phyloP scores from a whole-genome alignment of 2,797 vertebrate species.

The Sylvia borin region DNA sequence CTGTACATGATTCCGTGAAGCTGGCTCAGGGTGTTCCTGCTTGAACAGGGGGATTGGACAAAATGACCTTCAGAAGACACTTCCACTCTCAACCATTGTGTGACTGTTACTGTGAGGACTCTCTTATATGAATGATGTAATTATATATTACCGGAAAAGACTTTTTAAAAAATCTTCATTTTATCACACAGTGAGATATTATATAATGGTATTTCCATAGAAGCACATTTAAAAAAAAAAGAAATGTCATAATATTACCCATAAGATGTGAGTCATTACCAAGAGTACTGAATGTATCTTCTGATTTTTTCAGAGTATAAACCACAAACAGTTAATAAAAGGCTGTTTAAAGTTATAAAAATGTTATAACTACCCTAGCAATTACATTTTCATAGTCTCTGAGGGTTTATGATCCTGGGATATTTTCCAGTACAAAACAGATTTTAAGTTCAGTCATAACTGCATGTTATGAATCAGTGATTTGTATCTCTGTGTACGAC shows the following conservation, averaged over 20 bases:
- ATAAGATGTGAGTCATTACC: conserved; percentile 2
- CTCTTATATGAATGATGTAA: not conserved
- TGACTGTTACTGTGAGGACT: not conserved
- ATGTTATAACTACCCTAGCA: conserved; percentile 38
- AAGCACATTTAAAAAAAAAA: conserved; percentile 34
- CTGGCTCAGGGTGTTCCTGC: not conserved
- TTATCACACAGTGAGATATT: not conserved
- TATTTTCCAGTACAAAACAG: conserved; percentile 38
- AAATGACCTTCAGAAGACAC: not conserved
- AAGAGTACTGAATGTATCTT: conserved; percentile 1
- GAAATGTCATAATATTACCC: not conserved
- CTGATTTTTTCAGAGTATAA: conserved; percentile 18
- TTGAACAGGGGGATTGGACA: not conserved
- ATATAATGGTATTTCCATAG: not conserved
- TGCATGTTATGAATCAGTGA: not conserved
- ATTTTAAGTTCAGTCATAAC: conserved; percentile 35
- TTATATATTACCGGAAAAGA: not conserved
- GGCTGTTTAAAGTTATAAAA: not conserved
- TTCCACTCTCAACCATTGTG: not conserved
- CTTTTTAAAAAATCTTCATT: not conserved
- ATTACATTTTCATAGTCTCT: conserved; percentile 12
- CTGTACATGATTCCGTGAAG: accelerated
- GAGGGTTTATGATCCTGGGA: conserved; percentile 32
- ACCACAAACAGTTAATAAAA: not conserved
- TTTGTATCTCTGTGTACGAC: not conserved